A percentile compares a stretch with the other conserved stretches of the same genome.
Evolutionary conservation across 2,797 vertebrate genomes (phyloP).

Genomic region (Neoniphon sammara): DNA sequence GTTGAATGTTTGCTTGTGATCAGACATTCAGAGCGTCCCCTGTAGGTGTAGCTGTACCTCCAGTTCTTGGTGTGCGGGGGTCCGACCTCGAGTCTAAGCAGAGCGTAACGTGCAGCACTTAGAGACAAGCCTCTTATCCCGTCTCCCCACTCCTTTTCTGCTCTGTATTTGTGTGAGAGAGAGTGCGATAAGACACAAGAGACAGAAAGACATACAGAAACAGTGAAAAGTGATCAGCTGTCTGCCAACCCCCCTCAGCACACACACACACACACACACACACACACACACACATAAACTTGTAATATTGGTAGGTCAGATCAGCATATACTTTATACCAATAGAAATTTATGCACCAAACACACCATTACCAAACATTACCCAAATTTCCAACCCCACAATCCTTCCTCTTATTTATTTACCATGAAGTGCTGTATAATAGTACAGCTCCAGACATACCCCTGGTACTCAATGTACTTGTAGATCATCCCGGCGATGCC

Average conservation of each 20-base stretch:
- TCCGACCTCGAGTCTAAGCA: conserved; percentile 92
- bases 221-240: neutral
- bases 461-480: conserved; percentile 99
- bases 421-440: neutral
- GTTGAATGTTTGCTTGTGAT: neutral
- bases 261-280: too few species aligned
- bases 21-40: neutral
- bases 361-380: neutral
- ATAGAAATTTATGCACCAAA: neutral
- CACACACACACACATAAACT: too few species aligned
- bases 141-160: conserved; percentile 99
- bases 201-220: neutral
- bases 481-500: conserved; percentile 99
- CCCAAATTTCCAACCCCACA: too few species aligned
- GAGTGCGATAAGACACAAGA: conserved; percentile 15
- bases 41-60: conserved; percentile 82
- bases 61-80: conserved; percentile 99
- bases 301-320: too few species aligned
- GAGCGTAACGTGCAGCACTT: conserved; percentile 92
- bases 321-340: neutral
- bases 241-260: neutral
- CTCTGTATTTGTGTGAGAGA: conserved; percentile 79
- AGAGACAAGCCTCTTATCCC: conserved; percentile 96
- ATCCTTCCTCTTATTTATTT: too few species aligned
- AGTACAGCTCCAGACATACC: conserved; percentile 83